Conservation (phyloP, 2,113 vertebrate genomes). For the Eurystomus gularis region DNA sequence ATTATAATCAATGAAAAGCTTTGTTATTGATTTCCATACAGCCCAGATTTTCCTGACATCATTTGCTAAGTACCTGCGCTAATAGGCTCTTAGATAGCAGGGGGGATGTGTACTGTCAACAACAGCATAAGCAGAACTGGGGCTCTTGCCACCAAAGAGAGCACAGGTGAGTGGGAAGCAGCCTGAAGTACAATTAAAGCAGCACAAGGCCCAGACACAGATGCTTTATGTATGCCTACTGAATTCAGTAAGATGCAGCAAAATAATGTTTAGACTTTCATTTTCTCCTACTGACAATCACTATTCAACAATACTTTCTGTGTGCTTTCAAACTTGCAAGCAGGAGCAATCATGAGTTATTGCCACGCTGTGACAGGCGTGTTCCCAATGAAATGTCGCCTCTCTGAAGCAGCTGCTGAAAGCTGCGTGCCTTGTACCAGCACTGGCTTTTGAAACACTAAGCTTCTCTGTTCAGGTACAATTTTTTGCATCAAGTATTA, state of each 20-base stretch:
- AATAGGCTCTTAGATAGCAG: neutral
- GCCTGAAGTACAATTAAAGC: neutral
- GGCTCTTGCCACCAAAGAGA: neutral
- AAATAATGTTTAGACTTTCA: neutral
- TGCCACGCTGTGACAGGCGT: neutral
- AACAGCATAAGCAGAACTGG: neutral
- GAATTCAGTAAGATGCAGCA: neutral
- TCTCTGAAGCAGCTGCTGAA: neutral
- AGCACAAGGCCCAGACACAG: neutral
- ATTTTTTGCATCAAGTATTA: neutral
- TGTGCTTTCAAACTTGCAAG: neutral
- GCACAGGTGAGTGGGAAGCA: neutral
- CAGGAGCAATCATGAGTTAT: neutral
- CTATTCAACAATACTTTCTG: neutral
- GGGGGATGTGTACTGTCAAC: neutral
- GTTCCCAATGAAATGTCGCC: neutral
- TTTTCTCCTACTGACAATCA: neutral
- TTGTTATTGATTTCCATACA: neutral
- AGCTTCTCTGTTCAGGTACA: neutral
- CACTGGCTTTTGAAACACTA: neutral
- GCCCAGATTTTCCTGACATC: neutral
- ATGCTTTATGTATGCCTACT: neutral
- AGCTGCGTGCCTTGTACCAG: neutral
- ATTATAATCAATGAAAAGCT: neutral
- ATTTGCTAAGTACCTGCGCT: neutral